Evolutionary conservation across 2,888 invertebrate species (phyloP).

Genomic region (Mesopsocus fuscifrons): DNA sequence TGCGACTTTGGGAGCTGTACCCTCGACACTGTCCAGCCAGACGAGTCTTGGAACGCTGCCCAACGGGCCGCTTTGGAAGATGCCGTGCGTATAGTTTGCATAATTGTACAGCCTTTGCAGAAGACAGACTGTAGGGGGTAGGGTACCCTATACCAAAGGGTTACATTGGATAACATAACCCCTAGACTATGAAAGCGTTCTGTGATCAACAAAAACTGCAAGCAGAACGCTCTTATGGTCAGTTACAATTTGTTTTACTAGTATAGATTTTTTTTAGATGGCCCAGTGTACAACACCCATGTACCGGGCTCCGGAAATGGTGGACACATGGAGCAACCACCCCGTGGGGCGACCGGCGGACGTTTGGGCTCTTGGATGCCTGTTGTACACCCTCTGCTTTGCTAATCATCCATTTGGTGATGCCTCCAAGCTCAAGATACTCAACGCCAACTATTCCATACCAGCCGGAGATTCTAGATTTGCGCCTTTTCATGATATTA

Average conservation of each 20-base stretch:
- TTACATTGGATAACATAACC: too few species aligned
- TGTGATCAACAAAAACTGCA: too few species aligned
- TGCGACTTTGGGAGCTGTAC: constrained; percentile 98
- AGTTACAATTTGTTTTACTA: too few species aligned
- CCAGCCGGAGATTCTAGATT: constrained; percentile 63
- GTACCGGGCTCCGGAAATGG: constrained; percentile 97
- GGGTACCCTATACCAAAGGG: too few species aligned
- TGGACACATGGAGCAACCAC: constrained; percentile 93
- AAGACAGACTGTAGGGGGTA: too few species aligned
- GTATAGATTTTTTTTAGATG: constrained; percentile 43
- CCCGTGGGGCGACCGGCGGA: constrained; percentile 82
- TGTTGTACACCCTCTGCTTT: constrained; percentile 80
- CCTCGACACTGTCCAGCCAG: constrained; percentile 59
- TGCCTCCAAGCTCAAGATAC: constrained; percentile 75
- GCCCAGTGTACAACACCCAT: constrained; percentile 70
- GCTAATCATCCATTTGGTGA: constrained; percentile 96
- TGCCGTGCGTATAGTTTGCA: constrained; percentile 40
- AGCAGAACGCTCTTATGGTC: too few species aligned
- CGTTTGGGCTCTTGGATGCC: constrained; percentile 94
- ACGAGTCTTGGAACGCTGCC: constrained; percentile 80
- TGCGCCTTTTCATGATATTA: constrained; percentile 67
- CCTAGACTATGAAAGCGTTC: too few species aligned
- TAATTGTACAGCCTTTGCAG: too few species aligned
- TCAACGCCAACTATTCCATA: constrained; percentile 86
- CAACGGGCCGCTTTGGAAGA: constrained; percentile 84